These are phyloP conservation scores for Sitophilus oryzae DNA, from an alignment of 1,140 invertebrate species.

Conservation along the genomic window DNA sequence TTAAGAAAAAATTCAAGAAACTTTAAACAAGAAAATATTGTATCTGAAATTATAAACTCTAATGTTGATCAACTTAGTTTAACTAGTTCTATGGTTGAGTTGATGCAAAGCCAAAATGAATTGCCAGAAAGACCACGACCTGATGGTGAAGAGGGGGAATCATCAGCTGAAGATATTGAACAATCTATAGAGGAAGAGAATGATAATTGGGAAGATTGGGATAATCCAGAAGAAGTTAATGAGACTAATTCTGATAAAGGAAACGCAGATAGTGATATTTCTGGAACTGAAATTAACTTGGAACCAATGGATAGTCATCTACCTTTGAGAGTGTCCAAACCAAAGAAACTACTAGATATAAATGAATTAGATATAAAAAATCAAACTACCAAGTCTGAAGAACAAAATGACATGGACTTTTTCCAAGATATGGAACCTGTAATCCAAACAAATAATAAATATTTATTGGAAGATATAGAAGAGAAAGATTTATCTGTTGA, in stretches of 20 bases:
- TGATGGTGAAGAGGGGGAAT: slow-evolving; percentile 71
- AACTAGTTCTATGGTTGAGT: slow-evolving; percentile 5
- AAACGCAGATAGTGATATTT: neutral
- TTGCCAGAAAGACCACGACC: slow-evolving; percentile 70
- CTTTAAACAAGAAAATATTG: slow-evolving; percentile 35
- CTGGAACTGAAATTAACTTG: neutral
- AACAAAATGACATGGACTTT: slow-evolving; percentile 62
- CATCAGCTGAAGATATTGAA: slow-evolving; percentile 46
- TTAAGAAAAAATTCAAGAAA: slow-evolving; percentile 30
- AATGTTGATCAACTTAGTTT: slow-evolving; percentile 10
- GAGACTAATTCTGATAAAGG: neutral
- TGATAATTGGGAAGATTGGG: slow-evolving; percentile 73
- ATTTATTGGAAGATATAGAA: slow-evolving; percentile 26
- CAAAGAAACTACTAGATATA: slow-evolving; percentile 56
- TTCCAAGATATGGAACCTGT: slow-evolving; percentile 81
- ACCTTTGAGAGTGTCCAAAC: slow-evolving; percentile 39
- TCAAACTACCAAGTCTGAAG: slow-evolving; percentile 46
- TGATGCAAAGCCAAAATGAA: slow-evolving; percentile 30
- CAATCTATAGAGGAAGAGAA: slow-evolving; percentile 38
- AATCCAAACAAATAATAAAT: slow-evolving; percentile 57
- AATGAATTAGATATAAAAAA: slow-evolving; percentile 69
- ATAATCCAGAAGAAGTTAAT: slow-evolving; percentile 47
- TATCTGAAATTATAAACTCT: slow-evolving; percentile 37
- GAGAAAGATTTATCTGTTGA: slow-evolving; percentile 15
- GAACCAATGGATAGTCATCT: neutral